Base-by-base conservation (phyloP, 2,113 vertebrate species). In the Marmota flaviventris region DNA sequence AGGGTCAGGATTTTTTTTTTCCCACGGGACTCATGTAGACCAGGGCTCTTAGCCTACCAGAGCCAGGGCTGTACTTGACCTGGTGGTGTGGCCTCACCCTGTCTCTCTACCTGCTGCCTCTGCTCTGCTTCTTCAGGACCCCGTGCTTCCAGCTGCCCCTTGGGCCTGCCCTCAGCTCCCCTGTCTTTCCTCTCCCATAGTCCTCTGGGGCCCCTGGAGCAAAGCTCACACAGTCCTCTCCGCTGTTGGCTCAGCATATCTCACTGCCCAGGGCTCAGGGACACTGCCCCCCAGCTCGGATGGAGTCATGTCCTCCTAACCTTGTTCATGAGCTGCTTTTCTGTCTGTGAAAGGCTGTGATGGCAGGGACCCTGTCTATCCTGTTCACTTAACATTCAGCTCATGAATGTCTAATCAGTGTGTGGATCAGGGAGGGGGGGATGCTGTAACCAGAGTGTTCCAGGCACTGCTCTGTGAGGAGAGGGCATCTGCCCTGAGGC, bases 361-460 rank as follows among this genome's bases (percentile, higher is more conserved):
- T 4, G 12, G 37, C 18, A 14, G 84, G 37, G 11, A 8, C 45
- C 3, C 1, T 1, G 16, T 34, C 75, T 81, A 14, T 39, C 75
- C 86, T 0, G 0, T 20, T 51, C 58, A 11, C 24, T 10, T 20
- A 24, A 2, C 18, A 5, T 3, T 1, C 6, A 53, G 13, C 29
- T 25, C 61, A 25, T 18, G 10, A 4, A 34, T 58, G 37, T 13
- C 70, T n/a, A 17, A 2, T 34, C 42, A 2, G 4, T 72, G 6
- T 6, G 48, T 51, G 48, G 1, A 11, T 51, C 6, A 6, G 42
- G 42, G 42, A 0, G 0, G 0, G 27, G 39, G 34, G 12, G 37
- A 24, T 34, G 29, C 14, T 8, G 48, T 25, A 48, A 13, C 27
- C 45, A 2, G 0, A 34, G 2, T 27, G 6, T 63, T 63, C 61